Evolutionary conservation across 2,113 vertebrate genomes (phyloP), one percentile per base, ranked within the genome.

Genomic region (Globicephala melas): DNA sequence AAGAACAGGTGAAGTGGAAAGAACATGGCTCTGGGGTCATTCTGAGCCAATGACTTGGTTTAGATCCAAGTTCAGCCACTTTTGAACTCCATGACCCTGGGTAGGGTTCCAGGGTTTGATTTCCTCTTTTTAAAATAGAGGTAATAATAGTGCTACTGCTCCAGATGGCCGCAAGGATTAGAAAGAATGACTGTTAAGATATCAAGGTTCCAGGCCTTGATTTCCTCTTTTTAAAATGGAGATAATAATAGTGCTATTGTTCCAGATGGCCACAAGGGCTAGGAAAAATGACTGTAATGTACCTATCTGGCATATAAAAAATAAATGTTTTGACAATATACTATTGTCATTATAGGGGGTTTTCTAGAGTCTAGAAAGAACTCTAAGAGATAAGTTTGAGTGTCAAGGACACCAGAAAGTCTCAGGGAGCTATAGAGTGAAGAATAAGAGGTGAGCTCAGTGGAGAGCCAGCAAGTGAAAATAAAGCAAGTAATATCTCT

Each of bases 1-100:
- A 74, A 88, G 83, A 80, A 67, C 38, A 89, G 7, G 55, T n/a
- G 15, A 96, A 83, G 23, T 55, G 63, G 93, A 83, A 96, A 96
- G 86, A 95, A 88, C 18, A 44, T 65, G 38, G 58, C 50, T 70
- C 44, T 41, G 17, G 77, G 77, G 67, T 93, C 74, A 58, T 91
- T 76, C 31, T 36, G 33, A 89, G 11, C 21, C 60, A 38, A 38
- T 38, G 38, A 38, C 38, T 38, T 81, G 26, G 23, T 89, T 94
- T 85, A 36, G 63, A 58, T 70, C 58, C 91, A 96, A 71, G 28
- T 5, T 76, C 60, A 58, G 71, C 12, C 47, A 85, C 26, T 92
- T 94, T 85, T 70, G 68, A 89, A 76, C 70, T 84, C 73, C 63
- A 4, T n/a, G 47, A 83, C 33, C 76, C 8, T 26, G 13, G 60